Evolutionary conservation across 2,113 vertebrate species (phyloP), one percentile per base, ranked within the genome.

Genomic region (Bothrops jararaca): DNA sequence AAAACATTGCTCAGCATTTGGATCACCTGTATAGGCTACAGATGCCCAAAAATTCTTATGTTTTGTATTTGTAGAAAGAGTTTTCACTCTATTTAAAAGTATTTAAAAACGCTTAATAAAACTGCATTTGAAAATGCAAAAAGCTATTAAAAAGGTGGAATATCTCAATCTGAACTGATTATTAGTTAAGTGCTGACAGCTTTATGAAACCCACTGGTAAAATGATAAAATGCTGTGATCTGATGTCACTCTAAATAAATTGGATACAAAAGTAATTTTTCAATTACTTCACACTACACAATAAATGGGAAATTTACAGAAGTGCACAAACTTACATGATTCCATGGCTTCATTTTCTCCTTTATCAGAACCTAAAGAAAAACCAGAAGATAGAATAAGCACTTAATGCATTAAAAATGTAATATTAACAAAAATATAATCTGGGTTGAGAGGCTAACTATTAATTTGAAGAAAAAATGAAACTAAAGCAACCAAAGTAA

Each of bases 301-400:
- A 7, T 53, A 92, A 88, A 53, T 22, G 39, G 22, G 20, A 4
- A 92, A 20, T 58, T 85, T 58, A 29, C 29, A 85, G 12, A 48
- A 24, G 80, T 13, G 52, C 91, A 88, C 54, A 89, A 97, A 98
- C 99, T 99, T 97, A 99, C 99, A 98, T 45, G 98, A 98, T 95
- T 99, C 99, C 87, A 98, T 98, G 0, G 98, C 97, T 90, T 99
- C 99, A 92, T 98, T 98, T 56, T 99, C 99, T 95, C 99, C 99
- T 98, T 98, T 99, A 94, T 99, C 99, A 91, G 98, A 98, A 12
- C 98, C 99, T 99, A 96, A 58, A 94, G 94, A 96, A n/a, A 94
- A 53, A 95, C 3, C 93, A 85, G 95, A 69, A 94, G 9, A 1
- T 88, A 92, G 22, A 0, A 0, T 89, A 69, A 94, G 48, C 20